Conservation (phyloP, 2,888 invertebrate species). For the Teleiodes luculella region DNA sequence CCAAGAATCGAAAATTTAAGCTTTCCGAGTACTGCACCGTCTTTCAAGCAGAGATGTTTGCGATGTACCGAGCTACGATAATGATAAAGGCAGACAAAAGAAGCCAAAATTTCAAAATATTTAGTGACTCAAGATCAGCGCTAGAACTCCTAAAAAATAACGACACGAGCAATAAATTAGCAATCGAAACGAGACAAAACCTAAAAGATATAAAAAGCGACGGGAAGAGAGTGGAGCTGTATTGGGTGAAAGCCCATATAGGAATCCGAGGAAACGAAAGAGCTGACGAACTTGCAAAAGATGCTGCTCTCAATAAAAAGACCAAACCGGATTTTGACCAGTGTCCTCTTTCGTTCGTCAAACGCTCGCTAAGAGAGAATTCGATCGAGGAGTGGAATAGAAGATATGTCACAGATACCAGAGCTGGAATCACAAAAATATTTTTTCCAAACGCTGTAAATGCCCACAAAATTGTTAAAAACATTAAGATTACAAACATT, state of each 20-base stretch:
- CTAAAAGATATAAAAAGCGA: not conserved
- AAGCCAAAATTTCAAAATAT: no score
- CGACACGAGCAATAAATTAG: not conserved
- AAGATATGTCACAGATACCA: not conserved
- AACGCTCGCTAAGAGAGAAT: not conserved
- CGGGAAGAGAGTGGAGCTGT: not conserved
- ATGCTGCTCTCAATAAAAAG: conserved; percentile 9
- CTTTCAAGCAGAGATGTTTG: not conserved
- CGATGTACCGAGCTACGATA: not conserved
- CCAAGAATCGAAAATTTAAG: not conserved
- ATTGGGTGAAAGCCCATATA: not conserved
- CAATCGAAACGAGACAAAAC: not conserved
- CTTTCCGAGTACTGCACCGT: not conserved
- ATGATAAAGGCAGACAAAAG: no score
- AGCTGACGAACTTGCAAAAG: conserved; percentile 17
- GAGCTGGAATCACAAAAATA: not conserved
- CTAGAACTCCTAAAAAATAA: not conserved
- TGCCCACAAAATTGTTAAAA: not conserved
- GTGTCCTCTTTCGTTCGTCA: conserved; percentile 9
- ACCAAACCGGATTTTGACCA: conserved; percentile 10
- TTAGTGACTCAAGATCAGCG: not conserved
- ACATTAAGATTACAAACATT: not conserved
- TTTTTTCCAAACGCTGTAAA: conserved; percentile 6
- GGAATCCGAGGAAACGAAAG: not conserved
- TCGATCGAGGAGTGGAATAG: conserved; percentile 11